Conservation (phyloP, 2,113 vertebrate genomes). For the Chloropsis hardwickii region DNA sequence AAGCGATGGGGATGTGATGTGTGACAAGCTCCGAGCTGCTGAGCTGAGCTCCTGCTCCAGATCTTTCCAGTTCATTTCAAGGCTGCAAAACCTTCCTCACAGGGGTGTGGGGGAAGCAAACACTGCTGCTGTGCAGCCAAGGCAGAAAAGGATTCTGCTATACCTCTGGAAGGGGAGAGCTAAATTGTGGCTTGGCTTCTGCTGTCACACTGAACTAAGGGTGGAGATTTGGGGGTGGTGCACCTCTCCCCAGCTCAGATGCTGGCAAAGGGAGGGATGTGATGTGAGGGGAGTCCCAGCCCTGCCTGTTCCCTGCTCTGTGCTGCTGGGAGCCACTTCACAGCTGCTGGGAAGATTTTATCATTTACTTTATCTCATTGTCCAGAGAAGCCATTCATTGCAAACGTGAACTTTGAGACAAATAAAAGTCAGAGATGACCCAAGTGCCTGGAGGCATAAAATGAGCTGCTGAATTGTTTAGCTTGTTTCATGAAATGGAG, state of each 20-base stretch:
- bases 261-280: neutral
- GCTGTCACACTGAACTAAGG: neutral
- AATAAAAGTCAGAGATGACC: slow-evolving; percentile 31
- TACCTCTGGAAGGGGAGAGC: neutral
- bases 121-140: fast-evolving
- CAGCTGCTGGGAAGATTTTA: neutral
- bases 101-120: neutral
- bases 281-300: neutral
- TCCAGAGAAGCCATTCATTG: neutral
- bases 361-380: neutral
- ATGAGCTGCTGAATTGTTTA: neutral
- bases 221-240: neutral
- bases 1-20: neutral
- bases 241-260: neutral
- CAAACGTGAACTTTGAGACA: neutral
- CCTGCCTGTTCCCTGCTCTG: neutral
- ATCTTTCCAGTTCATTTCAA: neutral
- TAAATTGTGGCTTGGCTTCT: neutral
- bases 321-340: neutral
- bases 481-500: slow-evolving; percentile 44
- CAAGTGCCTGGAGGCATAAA: slow-evolving; percentile 28
- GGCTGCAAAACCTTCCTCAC: neutral
- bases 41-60: neutral
- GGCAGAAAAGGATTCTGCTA: neutral
- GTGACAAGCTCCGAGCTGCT: neutral